A percentile compares a stretch with the other conserved stretches of the same genome.
These are phyloP conservation scores for Prinia subflava DNA, from an alignment of 2,113 vertebrate species.

Conservation along the genomic window DNA sequence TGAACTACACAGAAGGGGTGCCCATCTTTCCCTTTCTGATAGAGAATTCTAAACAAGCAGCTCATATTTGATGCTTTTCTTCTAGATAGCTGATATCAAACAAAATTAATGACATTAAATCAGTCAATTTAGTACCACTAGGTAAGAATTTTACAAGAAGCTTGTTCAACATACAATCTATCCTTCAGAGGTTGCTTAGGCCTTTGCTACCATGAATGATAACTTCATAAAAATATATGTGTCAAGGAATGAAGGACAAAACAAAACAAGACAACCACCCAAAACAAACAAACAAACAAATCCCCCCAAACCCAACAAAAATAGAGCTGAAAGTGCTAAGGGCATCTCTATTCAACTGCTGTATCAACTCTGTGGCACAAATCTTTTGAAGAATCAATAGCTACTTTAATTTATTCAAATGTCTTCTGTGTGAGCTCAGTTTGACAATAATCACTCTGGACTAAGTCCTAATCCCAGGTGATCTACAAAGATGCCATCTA, in stretches of 20 bases:
- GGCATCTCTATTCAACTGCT: background rate
- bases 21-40: background rate
- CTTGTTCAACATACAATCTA: background rate
- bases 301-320: background rate
- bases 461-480: background rate
- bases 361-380: background rate
- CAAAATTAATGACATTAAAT: background rate
- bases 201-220: background rate
- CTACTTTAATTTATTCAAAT: background rate
- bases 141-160: background rate
- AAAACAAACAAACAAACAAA: too few species aligned
- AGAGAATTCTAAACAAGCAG: background rate
- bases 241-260: background rate
- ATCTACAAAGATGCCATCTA: background rate
- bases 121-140: background rate
- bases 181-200: background rate
- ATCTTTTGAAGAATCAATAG: background rate
- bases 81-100: background rate
- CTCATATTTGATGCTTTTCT: background rate
- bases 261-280: background rate
- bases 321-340: background rate
- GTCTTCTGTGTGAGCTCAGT: background rate
- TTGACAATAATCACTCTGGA: background rate
- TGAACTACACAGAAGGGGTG: background rate
- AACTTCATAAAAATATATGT: background rate